Conservation (phyloP, 2,797 vertebrate species). For the Anabas testudineus region DNA sequence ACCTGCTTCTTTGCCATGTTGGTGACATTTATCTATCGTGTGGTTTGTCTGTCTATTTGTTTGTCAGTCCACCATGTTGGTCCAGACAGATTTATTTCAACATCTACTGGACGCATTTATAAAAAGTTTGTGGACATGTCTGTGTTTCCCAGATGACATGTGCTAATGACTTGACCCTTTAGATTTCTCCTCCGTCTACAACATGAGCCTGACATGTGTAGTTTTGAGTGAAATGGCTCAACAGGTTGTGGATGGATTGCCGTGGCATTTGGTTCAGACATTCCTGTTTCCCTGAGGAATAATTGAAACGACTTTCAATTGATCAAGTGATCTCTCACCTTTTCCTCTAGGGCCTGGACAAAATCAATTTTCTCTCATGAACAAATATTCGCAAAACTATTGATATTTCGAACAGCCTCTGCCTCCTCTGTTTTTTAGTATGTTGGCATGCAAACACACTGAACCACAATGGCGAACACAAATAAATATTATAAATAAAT, state of each 20-base stretch:
- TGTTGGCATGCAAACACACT: neutral
- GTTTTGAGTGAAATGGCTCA: neutral
- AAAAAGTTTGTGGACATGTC: neutral
- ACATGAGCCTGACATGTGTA: neutral
- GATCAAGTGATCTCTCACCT: too few relatives aligned
- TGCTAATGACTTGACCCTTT: neutral
- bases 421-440: neutral
- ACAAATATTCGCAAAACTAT: neutral
- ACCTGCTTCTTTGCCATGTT: neutral
- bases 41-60: too few relatives aligned
- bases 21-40: neutral
- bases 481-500: too few relatives aligned
- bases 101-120: neutral
- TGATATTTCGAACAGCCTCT: neutral
- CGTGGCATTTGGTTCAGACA: neutral
- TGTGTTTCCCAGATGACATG: too few relatives aligned
- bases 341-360: neutral
- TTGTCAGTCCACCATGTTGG: neutral
- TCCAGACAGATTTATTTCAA: constrained; percentile 5
- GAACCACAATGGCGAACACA: neutral
- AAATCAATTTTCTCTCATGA: neutral
- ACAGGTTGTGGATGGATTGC: too few relatives aligned
- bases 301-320: neutral
- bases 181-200: neutral
- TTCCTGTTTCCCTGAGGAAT: neutral